Evolutionary conservation across 2,888 invertebrate species (phyloP).

Genomic region (Epistrophe grossulariae): DNA sequence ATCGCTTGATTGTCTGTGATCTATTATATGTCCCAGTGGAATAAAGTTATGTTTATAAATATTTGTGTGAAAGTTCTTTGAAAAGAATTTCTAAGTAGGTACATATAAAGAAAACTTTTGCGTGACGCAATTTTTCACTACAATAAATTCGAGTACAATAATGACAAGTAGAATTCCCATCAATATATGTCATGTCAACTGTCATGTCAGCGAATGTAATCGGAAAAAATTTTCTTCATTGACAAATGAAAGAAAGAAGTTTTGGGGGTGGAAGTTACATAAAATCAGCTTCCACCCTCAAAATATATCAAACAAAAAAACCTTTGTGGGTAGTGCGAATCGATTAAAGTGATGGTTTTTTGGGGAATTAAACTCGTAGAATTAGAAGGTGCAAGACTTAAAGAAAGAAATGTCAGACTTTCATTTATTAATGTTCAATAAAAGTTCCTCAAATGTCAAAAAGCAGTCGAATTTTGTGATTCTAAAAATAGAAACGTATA

Average conservation of each 20-base stretch:
- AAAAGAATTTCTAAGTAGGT: background rate
- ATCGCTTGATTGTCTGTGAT: constrained; percentile 23
- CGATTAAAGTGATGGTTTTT: background rate
- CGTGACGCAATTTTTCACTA: constrained; percentile 39
- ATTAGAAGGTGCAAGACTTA: background rate
- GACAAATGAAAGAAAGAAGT: constrained; percentile 42
- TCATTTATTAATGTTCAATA: too few species aligned
- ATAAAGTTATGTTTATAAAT: background rate
- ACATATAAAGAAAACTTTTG: constrained; percentile 50
- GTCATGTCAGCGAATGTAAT: constrained; percentile 63
- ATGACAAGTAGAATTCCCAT: constrained; percentile 52
- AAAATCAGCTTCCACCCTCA: constrained; percentile 29
- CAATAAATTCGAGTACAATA: constrained; percentile 21
- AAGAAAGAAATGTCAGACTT: background rate
- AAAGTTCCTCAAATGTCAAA: too few species aligned
- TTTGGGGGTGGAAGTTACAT: background rate
- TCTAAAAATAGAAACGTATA: too few species aligned
- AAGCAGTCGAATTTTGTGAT: too few species aligned
- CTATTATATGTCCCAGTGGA: constrained; percentile 41
- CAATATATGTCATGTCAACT: constrained; percentile 75
- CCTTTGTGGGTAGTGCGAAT: background rate
- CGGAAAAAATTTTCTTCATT: constrained; percentile 41
- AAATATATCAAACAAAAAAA: background rate
- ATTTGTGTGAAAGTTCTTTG: constrained; percentile 1
- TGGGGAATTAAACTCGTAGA: background rate